Percentiles rank a stretch among this genome's conserved stretches.
These are phyloP conservation scores for Diadumene lineata DNA, from an alignment of 92 coral and sea anemone genomes.

Conservation along the genomic window DNA sequence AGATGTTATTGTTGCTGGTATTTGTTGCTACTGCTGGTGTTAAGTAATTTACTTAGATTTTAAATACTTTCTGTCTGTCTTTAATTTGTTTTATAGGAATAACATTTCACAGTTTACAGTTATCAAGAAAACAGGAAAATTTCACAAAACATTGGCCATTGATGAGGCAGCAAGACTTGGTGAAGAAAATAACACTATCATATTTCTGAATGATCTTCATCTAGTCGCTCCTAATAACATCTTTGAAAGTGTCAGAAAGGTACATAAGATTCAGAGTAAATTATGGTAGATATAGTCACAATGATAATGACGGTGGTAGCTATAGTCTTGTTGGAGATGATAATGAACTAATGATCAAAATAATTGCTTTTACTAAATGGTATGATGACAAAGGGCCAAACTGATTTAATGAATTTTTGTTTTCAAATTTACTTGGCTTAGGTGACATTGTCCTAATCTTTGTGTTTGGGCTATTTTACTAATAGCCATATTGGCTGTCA, in stretches of 20 bases:
- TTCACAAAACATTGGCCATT: conserved; percentile 90
- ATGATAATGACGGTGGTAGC: too few relatives aligned
- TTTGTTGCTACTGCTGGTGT: background rate
- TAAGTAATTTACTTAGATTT: background rate
- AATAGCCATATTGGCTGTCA: background rate
- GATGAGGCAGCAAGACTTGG: conserved; percentile 70
- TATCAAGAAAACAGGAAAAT: conserved; percentile 64
- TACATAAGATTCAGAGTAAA: conserved; percentile 33
- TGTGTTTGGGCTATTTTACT: too few relatives aligned
- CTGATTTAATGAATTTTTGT: too few relatives aligned
- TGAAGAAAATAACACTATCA: conserved; percentile 64
- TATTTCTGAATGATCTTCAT: conserved; percentile 75
- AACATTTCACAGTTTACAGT: conserved; percentile 37
- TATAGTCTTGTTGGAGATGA: too few relatives aligned
- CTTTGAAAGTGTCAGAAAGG: conserved; percentile 77
- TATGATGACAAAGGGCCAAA: too few relatives aligned
- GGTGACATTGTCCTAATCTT: too few relatives aligned
- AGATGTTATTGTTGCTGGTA: background rate
- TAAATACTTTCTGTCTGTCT: too few relatives aligned
- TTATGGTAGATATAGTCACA: too few relatives aligned
- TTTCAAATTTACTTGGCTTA: too few relatives aligned
- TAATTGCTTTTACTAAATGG: too few relatives aligned
- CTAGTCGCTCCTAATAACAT: conserved; percentile 61
- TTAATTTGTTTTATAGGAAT: conserved; percentile 23
- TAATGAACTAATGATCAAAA: too few relatives aligned